Base-by-base conservation (phyloP, 2,113 vertebrate species). In the Ciconia stormi region DNA sequence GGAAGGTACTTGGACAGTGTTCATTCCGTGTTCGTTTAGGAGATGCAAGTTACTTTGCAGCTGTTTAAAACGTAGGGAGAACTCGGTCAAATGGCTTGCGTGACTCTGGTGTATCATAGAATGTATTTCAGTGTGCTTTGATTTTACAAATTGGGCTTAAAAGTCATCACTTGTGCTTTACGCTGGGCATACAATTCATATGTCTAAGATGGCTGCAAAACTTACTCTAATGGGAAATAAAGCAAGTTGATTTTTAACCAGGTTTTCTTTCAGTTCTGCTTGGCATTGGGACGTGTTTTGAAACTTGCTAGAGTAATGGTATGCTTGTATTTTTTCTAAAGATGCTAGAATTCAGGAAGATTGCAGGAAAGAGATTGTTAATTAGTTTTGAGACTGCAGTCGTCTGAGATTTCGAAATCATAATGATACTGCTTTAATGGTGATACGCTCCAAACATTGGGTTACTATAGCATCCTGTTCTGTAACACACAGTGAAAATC, bases 181-280 rank as follows among this genome's bases (percentile, higher is more conserved):
- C 0, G 0, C 18, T 49, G 16, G 30, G 34, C 8, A 4, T 32
- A 19, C 30, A 32, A 16, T 40, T 69, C 0, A 1, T 26, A 1
- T 4, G 9, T 56, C n/a, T 42, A 34, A 46, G 49, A 26, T 7
- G 44, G 49, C 53, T 69, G 29, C 61, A 80, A 38, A 87, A 52
- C 14, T 26, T 82, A 23, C 21, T 27, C 13, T 30, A 55, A 9
- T 15, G 30, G 44, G 32, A 84, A 67, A 11, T 25, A 23, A 53
- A 74, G 22, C 27, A 49, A 53, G 29, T 26, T 67, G 30, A 11
- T 16, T 55, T 90, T 36, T 30, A 65, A 56, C n/a, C 11, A 47
- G 13, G 6, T 30, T 7, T n/a, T 34, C 16, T 74, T 72, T 56
- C 20, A 25, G 0, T 40, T 66, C 18, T 73, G 7, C 25, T 65